Evolutionary conservation across 2,888 invertebrate species (phyloP), one percentile per base, ranked within the genome.

Genomic region (Acrocera orbiculus): DNA sequence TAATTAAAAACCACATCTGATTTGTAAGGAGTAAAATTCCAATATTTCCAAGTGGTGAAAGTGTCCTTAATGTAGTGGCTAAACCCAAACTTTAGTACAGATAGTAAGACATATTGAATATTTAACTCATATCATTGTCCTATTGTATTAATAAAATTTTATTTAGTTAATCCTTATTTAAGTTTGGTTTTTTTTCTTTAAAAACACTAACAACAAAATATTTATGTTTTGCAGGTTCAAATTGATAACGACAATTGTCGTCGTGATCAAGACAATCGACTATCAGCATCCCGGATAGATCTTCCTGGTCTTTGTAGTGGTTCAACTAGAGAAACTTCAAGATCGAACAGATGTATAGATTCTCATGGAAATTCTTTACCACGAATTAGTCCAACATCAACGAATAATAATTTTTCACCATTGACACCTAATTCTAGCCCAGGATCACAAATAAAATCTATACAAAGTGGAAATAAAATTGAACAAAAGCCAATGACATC

Each of bases 231-330:
- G 5, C 47, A 61, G 61, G 55, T 61, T 50, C 61, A 60, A 48
- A 47, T 61, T 46, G 61, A 61, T 46, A 61, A 60, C 52, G 59
- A 59, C 45, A 60, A 61, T 51, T 50, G 55, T 48, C 56, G 58
- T 48, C 57, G 58, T 40, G 60, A 60, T 47, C 50, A 58, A 45
- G 53, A 53, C 41, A 43, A 45, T 34, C 51, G 51, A 36, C 40
- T 50, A 34, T 49, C 53, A 37, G 46, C 51, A 37, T 46, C 49
- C 35, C 53, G 55, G 29, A 45, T 58, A 39, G 60, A 61, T 44
- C 42, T 59, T 40, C 54, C 60, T 30, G 51, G 50, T 39, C 46
- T 59, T 23, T 58, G 58, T 44, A 54, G 51, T 37, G 44, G 28
- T 24, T 36, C 38, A 44, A 45, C 37, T 37, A 48, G 16, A 39